These are phyloP conservation scores for Baryphthengus martii DNA, from an alignment of 2,113 vertebrate genomes.

Conservation along the genomic window DNA sequence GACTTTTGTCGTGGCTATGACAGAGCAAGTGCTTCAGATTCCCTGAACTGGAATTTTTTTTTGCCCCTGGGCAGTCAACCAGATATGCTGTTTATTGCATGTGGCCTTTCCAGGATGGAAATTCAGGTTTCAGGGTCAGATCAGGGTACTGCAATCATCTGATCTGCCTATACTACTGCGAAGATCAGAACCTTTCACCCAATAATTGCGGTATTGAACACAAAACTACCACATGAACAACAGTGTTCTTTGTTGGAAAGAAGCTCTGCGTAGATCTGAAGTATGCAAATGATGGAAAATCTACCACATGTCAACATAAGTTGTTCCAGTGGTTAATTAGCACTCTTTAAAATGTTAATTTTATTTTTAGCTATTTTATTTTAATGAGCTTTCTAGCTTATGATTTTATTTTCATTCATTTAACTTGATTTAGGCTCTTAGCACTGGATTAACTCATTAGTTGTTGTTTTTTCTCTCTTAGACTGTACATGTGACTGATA, in stretches of 20 bases:
- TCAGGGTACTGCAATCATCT: background rate
- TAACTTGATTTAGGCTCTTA: background rate
- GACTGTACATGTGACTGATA: background rate
- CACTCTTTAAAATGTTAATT: background rate
- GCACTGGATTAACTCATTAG: background rate
- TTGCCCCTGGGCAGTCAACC: background rate
- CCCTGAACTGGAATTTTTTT: background rate
- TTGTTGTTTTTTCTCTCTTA: background rate
- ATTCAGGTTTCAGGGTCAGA: background rate
- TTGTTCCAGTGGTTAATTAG: background rate
- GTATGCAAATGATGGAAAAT: background rate
- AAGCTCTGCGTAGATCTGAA: background rate
- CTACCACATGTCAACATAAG: background rate
- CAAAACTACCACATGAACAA: background rate
- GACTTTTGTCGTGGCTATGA: background rate
- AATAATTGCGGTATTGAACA: background rate
- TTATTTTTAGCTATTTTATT: background rate
- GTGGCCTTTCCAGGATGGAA: background rate
- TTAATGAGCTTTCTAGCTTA: background rate
- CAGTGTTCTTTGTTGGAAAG: background rate
- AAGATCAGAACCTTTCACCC: background rate
- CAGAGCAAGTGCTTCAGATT: background rate
- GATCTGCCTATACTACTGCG: rapidly evolving
- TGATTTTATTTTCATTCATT: background rate
- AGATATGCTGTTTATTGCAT: background rate